Evolutionary conservation across 2,113 vertebrate species (phyloP).

Genomic region (Dryoscopus gambensis): DNA sequence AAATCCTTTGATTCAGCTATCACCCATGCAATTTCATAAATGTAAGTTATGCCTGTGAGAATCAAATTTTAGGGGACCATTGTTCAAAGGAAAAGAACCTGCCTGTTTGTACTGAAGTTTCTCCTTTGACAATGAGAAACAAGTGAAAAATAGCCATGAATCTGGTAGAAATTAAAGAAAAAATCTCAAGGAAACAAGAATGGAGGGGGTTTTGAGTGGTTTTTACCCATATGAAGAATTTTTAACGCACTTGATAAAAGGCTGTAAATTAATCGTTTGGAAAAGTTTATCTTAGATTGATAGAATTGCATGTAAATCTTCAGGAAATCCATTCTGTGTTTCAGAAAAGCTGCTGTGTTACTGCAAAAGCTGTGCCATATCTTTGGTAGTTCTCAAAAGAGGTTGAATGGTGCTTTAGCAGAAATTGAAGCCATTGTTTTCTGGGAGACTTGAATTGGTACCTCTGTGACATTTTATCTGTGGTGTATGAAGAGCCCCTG

Average conservation of each 20-base stretch:
- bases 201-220: rapidly evolving
- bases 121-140: not conserved
- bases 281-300: not conserved
- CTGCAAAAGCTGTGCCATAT: not conserved
- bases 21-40: not conserved
- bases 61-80: not conserved
- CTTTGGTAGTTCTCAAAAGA: not conserved
- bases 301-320: not conserved
- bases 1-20: not conserved
- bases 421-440: not conserved
- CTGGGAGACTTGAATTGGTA: not conserved
- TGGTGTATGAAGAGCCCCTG: not conserved
- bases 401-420: not conserved
- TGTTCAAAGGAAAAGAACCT: not conserved
- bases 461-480: rapidly evolving
- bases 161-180: not conserved
- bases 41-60: not conserved
- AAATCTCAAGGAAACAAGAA: not conserved
- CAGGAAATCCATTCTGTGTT: not conserved
- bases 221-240: not conserved
- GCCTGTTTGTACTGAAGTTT: not conserved
- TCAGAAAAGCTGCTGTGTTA: not conserved
- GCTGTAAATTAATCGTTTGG: not conserved
- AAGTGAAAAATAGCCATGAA: not conserved
- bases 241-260: not conserved